A percentile compares a stretch with the other conserved stretches of the same genome.
phyloP scores from a whole-genome alignment of 1,140 invertebrate genomes.

The Hydropsyche tenuis region DNA sequence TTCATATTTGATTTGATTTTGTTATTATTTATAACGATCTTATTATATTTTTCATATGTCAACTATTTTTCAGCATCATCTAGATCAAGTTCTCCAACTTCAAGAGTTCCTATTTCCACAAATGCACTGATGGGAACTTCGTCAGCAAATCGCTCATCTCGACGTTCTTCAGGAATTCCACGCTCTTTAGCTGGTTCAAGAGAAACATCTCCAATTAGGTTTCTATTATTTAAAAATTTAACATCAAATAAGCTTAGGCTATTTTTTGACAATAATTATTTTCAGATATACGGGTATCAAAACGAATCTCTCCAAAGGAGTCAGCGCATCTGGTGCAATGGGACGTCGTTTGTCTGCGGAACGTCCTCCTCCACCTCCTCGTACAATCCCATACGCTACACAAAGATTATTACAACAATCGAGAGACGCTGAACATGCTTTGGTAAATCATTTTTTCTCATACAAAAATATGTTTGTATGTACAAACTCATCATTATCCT shows the following conservation, averaged over 20 bases:
- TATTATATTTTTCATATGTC: slow-evolving; percentile 30
- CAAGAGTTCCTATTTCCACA: slow-evolving; percentile 65
- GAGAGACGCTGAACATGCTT: slow-evolving; percentile 77
- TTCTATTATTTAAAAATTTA: background rate
- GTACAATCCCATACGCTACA: slow-evolving; percentile 63
- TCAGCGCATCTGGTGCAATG: slow-evolving; percentile 42
- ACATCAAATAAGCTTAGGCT: background rate
- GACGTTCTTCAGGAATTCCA: slow-evolving; percentile 74
- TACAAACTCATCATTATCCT: too few species aligned
- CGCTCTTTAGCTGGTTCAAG: slow-evolving; percentile 71
- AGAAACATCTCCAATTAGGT: slow-evolving; percentile 70
- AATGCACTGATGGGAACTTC: slow-evolving; percentile 39
- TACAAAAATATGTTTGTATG: too few species aligned
- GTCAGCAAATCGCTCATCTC: slow-evolving; percentile 53
- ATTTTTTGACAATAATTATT: background rate
- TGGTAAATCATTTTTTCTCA: slow-evolving; percentile 41
- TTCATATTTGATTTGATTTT: background rate
- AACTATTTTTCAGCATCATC: slow-evolving; percentile 70
- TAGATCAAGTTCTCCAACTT: slow-evolving; percentile 86
- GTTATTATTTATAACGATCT: too few species aligned
- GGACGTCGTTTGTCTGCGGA: slow-evolving; percentile 55
- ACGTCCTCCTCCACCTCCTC: slow-evolving; percentile 63
- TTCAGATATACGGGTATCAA: slow-evolving; percentile 29
- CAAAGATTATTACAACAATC: slow-evolving; percentile 86
- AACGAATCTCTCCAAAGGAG: slow-evolving; percentile 15